phyloP scores from a whole-genome alignment of 2,797 vertebrate species.

The Pseudochromis fuscus region DNA sequence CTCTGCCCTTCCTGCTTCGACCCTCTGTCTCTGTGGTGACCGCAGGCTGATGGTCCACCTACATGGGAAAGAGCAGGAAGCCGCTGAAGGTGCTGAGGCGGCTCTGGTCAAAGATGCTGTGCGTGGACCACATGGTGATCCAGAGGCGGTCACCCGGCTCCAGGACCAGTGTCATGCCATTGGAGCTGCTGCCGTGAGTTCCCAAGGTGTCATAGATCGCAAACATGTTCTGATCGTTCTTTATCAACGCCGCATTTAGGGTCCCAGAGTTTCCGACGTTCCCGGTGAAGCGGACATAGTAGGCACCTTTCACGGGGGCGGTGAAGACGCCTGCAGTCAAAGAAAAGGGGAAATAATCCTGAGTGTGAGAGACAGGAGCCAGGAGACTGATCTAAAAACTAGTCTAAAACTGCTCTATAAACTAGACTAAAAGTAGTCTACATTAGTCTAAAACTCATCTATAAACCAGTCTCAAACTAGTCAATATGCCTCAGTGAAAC shows the following conservation, averaged over 20 bases:
- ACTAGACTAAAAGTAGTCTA: too few relatives aligned
- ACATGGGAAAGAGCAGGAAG: conserved; percentile 45
- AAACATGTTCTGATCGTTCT: conserved; percentile 3
- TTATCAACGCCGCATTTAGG: conserved; percentile 26
- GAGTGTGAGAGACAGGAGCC: not conserved
- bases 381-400: too few relatives aligned
- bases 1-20: not conserved
- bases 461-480: too few relatives aligned
- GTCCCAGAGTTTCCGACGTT: not conserved
- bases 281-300: conserved; percentile 33
- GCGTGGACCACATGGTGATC: not conserved
- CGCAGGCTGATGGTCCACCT: not conserved
- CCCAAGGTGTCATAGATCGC: not conserved
- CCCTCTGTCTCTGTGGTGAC: too few relatives aligned
- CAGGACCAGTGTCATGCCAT: conserved; percentile 39
- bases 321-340: conserved; percentile 40
- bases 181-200: conserved; percentile 9
- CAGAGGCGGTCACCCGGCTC: conserved; percentile 30
- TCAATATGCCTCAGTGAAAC: too few relatives aligned
- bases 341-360: not conserved
- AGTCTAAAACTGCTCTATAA: too few relatives aligned
- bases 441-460: too few relatives aligned
- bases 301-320: conserved; percentile 11
- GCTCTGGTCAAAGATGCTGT: conserved; percentile 40
- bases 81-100: conserved; percentile 49